phyloP scores from a whole-genome alignment of 2,888 invertebrate genomes.

The Phortica okadai region DNA sequence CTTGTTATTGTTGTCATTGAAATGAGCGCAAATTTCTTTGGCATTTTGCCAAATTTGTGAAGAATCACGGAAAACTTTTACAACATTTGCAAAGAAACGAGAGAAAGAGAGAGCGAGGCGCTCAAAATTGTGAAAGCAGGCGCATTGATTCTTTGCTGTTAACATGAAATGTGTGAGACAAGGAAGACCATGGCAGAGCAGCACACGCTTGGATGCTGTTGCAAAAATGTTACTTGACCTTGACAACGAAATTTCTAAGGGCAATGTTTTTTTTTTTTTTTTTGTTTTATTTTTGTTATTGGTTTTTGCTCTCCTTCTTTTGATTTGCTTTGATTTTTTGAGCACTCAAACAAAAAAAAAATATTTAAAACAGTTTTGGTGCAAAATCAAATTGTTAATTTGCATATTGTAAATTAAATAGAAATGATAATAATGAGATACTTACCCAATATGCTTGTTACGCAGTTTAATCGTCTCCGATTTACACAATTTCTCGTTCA shows the following conservation, averaged over 20 bases:
- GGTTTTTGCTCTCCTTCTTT: not conserved
- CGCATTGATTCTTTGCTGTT: slow-evolving; percentile 46
- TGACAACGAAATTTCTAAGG: slow-evolving; percentile 62
- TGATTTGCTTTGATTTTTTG: not conserved
- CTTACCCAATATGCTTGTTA: slow-evolving; percentile 90
- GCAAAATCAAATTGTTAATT: not conserved
- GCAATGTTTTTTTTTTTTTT: slow-evolving; percentile 33
- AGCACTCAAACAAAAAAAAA: too few relatives aligned
- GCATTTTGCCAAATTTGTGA: not conserved
- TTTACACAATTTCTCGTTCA: slow-evolving; percentile 84
- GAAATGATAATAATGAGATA: slow-evolving; percentile 37
- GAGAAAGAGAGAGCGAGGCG: not conserved
- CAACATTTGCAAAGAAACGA: not conserved
- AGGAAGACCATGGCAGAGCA: not conserved
- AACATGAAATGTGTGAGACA: not conserved
- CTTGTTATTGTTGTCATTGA: not conserved
- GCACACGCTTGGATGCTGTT: slow-evolving; percentile 45
- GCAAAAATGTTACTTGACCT: slow-evolving; percentile 63
- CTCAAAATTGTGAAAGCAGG: slow-evolving; percentile 11
- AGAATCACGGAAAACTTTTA: slow-evolving; percentile 6
- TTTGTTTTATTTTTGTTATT: slow-evolving; percentile 14
- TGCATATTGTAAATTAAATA: not conserved
- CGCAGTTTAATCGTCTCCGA: slow-evolving; percentile 88
- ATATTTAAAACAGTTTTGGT: not conserved
- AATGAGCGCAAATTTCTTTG: not conserved